Base-by-base conservation (phyloP, 2,888 invertebrate genomes). In the Corbicula japonica region DNA sequence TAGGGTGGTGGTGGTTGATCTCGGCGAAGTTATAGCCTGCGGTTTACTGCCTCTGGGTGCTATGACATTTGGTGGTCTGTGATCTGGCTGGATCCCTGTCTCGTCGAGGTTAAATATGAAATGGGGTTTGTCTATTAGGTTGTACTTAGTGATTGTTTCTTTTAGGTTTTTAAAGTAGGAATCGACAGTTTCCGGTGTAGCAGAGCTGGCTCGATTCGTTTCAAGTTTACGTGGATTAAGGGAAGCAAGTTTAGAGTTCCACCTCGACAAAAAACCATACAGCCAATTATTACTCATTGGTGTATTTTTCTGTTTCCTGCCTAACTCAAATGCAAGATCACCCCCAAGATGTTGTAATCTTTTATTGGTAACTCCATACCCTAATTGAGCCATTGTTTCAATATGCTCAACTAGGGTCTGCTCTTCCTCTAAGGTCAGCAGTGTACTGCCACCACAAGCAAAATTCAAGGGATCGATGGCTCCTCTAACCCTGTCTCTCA, bases 81-180 rank as follows among this genome's bases (percentile, higher is more conserved):
- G 52, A 21, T 68, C 54, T 18, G 68, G 68, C 18, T 52, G 52
- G 35, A 35, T 70, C 41, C 69, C 70, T n/a, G 69, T 79, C 54
- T 79, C 74, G 56, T 70, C 74, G 8, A 62, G 30, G 44, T 74
- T 74, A 15, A 61, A 74, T 5, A 74, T 74, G 10, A 52, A 23
- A 10, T 69, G 63, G 15, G 79, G 70, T 32, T 52, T 56, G 12
- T 69, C 61, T 15, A 58, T 58, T 15, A 73, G 48, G 26, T 77
- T 35, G 32, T 73, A 68, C 32, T 60, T 74, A 8, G n/a, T 50
- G 3, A 72, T 18, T 6, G 54, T 60, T 2, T 44, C 28, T 12
- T 28, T 12, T 23, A 30, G 52, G 66, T 41, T 23, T 77, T 65
- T 18, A 65, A 65, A 8, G 77, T 71, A 41, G 50, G 60, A 54